A percentile compares a stretch with the other conserved stretches of the same genome.
These are phyloP conservation scores for Dasypogon diadema DNA, from an alignment of 2,888 invertebrate species.

Conservation along the genomic window DNA sequence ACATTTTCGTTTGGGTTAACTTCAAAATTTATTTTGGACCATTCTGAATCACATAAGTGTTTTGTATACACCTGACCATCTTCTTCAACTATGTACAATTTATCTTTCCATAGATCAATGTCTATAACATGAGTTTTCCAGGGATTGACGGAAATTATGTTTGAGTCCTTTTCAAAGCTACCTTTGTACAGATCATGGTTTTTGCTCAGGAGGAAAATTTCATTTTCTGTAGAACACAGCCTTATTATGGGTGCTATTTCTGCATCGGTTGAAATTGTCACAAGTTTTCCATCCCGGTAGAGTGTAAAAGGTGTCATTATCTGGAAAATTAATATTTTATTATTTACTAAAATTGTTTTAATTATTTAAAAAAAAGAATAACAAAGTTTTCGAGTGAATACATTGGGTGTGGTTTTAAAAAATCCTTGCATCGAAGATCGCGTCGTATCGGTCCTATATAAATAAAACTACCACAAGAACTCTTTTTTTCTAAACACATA, in stretches of 20 bases:
- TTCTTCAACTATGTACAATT: conserved; percentile 56
- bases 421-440: no score
- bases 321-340: conserved; percentile 42
- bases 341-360: no score
- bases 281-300: conserved; percentile 47
- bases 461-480: no score
- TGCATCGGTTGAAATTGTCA: conserved; percentile 24
- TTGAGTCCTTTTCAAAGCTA: conserved; percentile 35
- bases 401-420: no score
- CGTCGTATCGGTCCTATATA: no score
- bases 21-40: conserved; percentile 51
- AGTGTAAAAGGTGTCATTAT: conserved; percentile 51
- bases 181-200: conserved; percentile 53
- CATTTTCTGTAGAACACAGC: conserved; percentile 53
- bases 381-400: no score
- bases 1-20: conserved; percentile 8
- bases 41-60: conserved; percentile 14
- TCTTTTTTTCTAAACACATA: no score
- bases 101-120: conserved; percentile 54
- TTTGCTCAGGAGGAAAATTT: conserved; percentile 54
- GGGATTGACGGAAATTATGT: conserved; percentile 44
- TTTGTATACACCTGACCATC: conserved; percentile 55
- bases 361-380: no score
- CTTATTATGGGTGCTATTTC: conserved; percentile 47
- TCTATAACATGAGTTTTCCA: conserved; percentile 52